A percentile compares a stretch with the other conserved stretches of the same genome.
These are phyloP conservation scores for Alca torda DNA, from an alignment of 2,797 vertebrate species.

Conservation along the genomic window DNA sequence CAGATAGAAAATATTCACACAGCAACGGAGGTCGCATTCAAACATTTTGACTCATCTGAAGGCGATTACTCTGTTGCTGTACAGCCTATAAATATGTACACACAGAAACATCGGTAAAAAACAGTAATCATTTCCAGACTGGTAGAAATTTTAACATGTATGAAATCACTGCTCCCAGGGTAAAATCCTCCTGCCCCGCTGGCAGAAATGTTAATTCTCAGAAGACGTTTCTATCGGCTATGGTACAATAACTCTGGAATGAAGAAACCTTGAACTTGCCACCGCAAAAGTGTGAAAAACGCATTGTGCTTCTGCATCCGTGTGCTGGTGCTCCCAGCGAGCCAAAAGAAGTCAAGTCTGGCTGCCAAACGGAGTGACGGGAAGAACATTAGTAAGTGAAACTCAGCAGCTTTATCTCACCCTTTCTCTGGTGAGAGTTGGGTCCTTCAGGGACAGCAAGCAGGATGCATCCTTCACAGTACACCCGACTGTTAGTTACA, in stretches of 20 bases:
- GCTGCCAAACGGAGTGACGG: background rate
- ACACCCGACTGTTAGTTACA: background rate
- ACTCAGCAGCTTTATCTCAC: constrained; percentile 7
- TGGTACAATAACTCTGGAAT: background rate
- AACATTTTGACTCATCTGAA: background rate
- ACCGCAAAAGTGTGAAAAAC: background rate
- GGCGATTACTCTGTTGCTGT: background rate
- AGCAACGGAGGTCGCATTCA: background rate
- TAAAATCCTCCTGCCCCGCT: background rate
- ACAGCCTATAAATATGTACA: background rate
- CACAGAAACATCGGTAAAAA: background rate
- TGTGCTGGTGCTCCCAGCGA: background rate
- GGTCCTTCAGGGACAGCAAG: background rate
- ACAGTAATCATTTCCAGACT: background rate
- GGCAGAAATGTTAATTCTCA: background rate
- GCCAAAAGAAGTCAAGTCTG: background rate
- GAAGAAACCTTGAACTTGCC: background rate
- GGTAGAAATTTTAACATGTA: background rate
- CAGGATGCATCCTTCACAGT: constrained; percentile 50
- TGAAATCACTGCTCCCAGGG: background rate
- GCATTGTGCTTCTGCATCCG: background rate
- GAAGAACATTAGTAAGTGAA: background rate
- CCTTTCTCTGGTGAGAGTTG: background rate
- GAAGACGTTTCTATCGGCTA: background rate
- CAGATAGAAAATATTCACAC: background rate